These are phyloP conservation scores for Stegastes partitus DNA, from an alignment of 2,113 vertebrate species.

Conservation along the genomic window DNA sequence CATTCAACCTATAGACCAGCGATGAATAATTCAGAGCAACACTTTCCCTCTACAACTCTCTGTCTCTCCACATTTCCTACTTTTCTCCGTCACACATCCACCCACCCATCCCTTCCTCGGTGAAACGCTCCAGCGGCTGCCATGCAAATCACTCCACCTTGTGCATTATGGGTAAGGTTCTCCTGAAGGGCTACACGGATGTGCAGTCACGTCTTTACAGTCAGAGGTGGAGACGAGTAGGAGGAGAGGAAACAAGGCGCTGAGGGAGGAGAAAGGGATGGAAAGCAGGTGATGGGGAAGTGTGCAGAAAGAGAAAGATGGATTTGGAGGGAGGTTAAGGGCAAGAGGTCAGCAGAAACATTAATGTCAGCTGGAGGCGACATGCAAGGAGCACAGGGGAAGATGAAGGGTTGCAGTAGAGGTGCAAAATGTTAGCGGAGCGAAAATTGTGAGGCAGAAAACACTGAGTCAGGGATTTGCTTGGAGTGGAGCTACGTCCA, in stretches of 20 bases:
- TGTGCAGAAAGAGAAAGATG: slow-evolving; percentile 28
- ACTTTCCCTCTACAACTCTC: slow-evolving; percentile 27
- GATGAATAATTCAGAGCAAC: slow-evolving; percentile 83
- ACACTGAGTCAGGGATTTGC: slow-evolving; percentile 60
- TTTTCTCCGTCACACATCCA: slow-evolving; percentile 32
- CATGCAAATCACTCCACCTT: slow-evolving; percentile 76
- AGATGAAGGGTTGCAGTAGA: slow-evolving; percentile 54
- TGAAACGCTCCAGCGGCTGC: slow-evolving; percentile 60
- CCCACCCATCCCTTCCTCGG: slow-evolving; percentile 48
- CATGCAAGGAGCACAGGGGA: slow-evolving; percentile 17
- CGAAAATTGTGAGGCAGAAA: slow-evolving; percentile 58
- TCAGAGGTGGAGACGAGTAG: slow-evolving; percentile 7
- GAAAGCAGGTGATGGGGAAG: slow-evolving; percentile 28
- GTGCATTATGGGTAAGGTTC: slow-evolving; percentile 57
- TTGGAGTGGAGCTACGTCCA: slow-evolving; percentile 18
- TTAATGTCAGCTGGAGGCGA: slow-evolving; percentile 7
- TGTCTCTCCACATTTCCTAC: slow-evolving; percentile 7
- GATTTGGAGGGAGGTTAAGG: slow-evolving; percentile 32
- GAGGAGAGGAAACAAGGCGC: slow-evolving; percentile 13
- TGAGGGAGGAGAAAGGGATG: slow-evolving; percentile 22
- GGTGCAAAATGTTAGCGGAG: slow-evolving; percentile 52
- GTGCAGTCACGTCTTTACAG: slow-evolving; percentile 73
- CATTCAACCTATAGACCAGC: slow-evolving; percentile 34
- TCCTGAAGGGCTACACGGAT: slow-evolving; percentile 75
- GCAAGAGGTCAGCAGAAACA: slow-evolving; percentile 25